A percentile compares a stretch with the other conserved stretches of the same genome.
These are phyloP conservation scores for Pollicipes pollicipes DNA, from an alignment of 1,140 invertebrate genomes.

Conservation along the genomic window DNA sequence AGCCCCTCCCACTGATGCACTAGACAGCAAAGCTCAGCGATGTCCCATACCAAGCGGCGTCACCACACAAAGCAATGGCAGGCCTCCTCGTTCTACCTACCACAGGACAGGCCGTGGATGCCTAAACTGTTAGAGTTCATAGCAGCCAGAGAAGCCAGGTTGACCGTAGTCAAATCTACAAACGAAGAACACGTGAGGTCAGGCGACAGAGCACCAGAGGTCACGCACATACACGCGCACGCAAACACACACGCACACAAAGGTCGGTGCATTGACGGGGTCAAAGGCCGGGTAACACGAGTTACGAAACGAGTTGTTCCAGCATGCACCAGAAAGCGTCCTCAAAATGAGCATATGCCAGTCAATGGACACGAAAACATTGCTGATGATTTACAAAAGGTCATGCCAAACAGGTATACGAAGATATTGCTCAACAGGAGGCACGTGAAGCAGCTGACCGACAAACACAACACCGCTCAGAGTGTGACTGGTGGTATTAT, in stretches of 20 bases:
- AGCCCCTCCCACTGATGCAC: too few species aligned
- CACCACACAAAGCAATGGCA: not conserved
- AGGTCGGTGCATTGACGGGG: not conserved
- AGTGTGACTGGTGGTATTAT: too few species aligned
- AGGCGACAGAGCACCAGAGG: not conserved
- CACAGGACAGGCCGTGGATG: not conserved
- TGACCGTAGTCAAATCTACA: not conserved
- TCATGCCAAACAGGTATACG: not conserved
- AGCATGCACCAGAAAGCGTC: not conserved
- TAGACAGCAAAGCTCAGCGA: too few species aligned
- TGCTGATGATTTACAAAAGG: not conserved
- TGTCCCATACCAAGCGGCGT: not conserved
- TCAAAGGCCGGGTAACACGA: not conserved
- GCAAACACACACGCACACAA: not conserved
- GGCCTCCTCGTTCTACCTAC: not conserved
- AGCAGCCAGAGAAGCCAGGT: not conserved
- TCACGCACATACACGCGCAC: not conserved
- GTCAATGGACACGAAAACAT: not conserved
- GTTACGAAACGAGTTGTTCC: not conserved
- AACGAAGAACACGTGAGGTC: slow-evolving; percentile 1
- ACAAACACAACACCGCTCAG: not conserved
- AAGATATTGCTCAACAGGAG: not conserved
- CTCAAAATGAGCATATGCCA: not conserved
- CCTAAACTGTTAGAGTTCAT: not conserved
- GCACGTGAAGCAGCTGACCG: not conserved